A percentile compares a stretch with the other conserved stretches of the same genome.
phyloP scores from a whole-genome alignment of 2,888 invertebrate genomes.

The Drosophila atroscutellata region DNA sequence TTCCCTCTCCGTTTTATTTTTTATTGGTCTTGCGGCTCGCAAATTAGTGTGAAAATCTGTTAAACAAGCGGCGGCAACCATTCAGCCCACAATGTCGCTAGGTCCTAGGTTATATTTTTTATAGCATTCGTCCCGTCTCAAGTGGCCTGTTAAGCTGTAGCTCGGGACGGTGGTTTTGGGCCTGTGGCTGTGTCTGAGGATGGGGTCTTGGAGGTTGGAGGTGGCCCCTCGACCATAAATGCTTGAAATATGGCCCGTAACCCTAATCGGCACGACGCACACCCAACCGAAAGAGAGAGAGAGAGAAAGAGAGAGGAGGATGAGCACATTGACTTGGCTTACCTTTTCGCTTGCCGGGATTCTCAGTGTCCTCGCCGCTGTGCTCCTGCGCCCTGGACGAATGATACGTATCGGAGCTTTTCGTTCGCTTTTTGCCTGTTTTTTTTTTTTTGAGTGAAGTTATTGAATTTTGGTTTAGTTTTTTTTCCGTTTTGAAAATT shows the following conservation, averaged over 20 bases:
- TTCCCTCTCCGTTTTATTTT: slow-evolving; percentile 13
- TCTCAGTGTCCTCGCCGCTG: slow-evolving; percentile 84
- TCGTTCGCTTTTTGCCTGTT: slow-evolving; percentile 83
- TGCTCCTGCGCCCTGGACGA: slow-evolving; percentile 82
- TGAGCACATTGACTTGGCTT: slow-evolving; percentile 59
- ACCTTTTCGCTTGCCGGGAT: slow-evolving; percentile 85
- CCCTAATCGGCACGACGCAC: slow-evolving; percentile 74
- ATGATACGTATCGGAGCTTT: slow-evolving; percentile 84
- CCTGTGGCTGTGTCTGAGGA: not conserved
- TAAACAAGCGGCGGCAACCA: slow-evolving; percentile 57
- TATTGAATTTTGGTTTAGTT: slow-evolving; percentile 61
- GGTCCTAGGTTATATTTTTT: slow-evolving; percentile 27
- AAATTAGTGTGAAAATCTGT: slow-evolving; percentile 81
- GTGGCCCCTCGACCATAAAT: slow-evolving; percentile 51
- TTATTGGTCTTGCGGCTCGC: slow-evolving; percentile 50
- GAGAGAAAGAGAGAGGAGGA: slow-evolving; percentile 17
- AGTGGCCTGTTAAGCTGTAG: slow-evolving; percentile 74
- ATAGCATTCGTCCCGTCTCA: slow-evolving; percentile 68
- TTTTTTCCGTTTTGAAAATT: not conserved
- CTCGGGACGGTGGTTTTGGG: slow-evolving; percentile 1
- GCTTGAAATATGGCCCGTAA: slow-evolving; percentile 75
- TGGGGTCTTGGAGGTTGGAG: not conserved
- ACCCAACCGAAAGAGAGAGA: slow-evolving; percentile 10
- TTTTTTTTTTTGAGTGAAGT: slow-evolving; percentile 32
- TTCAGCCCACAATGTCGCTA: slow-evolving; percentile 51